Evolutionary conservation across 2,888 invertebrate genomes (phyloP), one percentile per base, ranked within the genome.

Genomic region (Lamproptera curius): DNA sequence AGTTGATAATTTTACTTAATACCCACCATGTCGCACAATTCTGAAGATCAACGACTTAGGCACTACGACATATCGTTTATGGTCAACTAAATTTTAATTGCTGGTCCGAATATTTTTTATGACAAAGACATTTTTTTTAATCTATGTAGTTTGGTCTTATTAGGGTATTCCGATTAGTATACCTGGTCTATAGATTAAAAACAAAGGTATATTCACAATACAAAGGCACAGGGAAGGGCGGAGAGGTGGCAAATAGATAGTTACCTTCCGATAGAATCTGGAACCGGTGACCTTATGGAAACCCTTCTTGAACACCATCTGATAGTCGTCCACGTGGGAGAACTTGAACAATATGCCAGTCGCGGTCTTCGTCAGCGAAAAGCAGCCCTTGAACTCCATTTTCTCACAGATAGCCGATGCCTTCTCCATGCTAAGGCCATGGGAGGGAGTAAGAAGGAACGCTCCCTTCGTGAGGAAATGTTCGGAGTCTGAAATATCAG

Each of bases 321-420:
- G 94, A 78, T 93, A 95, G 74, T 95, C 95, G 59, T 95, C 95
- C 57, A 94, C 93, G 77, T 93, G 93, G 61, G 94, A 94, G 83
- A 95, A 95, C 82, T 95, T 95, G 88, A 95, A 95, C 55, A 95
- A 90, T 67, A 95, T 95, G 48, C 95, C 95, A 36, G 95, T 95
- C 42, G 95, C 95, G 0, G 95, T 95, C 89, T 95, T 95, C 55
- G 95, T 95, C 62, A 95, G 88, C 59, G 94, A 94, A 85, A 95
- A 95, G 66, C 94, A 94, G 44, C 95, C 95, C 65, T 94, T 92
- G 83, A 95, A 95, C 83, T 93, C 94, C 91, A 95, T 94, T 77
- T 95, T 95, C 89, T 95, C 95, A 84, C 95, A 95, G 67, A 95
- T 94, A 62, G 93, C 89, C 34, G 94, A 94, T 1, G 95, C 95